phyloP scores from a whole-genome alignment of 2,113 vertebrate species.

The Pycnonotus jocosus region DNA sequence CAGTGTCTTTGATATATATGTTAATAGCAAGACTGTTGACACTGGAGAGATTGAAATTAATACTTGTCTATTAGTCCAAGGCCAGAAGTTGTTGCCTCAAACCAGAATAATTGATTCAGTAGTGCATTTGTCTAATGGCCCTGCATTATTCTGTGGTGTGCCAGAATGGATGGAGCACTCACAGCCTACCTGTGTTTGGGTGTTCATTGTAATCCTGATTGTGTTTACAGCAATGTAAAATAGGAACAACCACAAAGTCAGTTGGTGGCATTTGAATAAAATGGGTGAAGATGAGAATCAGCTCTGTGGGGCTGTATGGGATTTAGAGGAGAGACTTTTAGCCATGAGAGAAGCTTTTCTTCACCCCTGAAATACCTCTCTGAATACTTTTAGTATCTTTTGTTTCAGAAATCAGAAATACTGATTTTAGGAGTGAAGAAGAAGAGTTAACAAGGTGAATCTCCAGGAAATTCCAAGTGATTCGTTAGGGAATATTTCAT shows the following conservation, averaged over 20 bases:
- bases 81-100: constrained; percentile 61
- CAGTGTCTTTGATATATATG: constrained; percentile 34
- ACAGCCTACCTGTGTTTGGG: not conserved
- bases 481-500: not conserved
- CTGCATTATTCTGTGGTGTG: not conserved
- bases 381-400: not conserved
- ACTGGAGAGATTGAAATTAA: constrained; percentile 61
- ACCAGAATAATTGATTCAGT: constrained; percentile 69
- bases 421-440: not conserved
- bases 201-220: not conserved
- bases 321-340: not conserved
- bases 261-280: not conserved
- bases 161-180: not conserved
- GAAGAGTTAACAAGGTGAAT: not conserved
- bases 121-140: constrained; percentile 61
- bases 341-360: not conserved
- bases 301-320: not conserved
- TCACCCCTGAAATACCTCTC: not conserved
- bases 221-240: not conserved
- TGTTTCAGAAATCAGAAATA: not conserved
- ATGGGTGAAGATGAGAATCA: not conserved
- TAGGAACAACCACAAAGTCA: not conserved
- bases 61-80: constrained; percentile 57
- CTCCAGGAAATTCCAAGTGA: not conserved
- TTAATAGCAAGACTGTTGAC: constrained; percentile 57